These are phyloP conservation scores for Neotoxoptera formosana DNA, from an alignment of 1,140 invertebrate genomes.

Conservation along the genomic window DNA sequence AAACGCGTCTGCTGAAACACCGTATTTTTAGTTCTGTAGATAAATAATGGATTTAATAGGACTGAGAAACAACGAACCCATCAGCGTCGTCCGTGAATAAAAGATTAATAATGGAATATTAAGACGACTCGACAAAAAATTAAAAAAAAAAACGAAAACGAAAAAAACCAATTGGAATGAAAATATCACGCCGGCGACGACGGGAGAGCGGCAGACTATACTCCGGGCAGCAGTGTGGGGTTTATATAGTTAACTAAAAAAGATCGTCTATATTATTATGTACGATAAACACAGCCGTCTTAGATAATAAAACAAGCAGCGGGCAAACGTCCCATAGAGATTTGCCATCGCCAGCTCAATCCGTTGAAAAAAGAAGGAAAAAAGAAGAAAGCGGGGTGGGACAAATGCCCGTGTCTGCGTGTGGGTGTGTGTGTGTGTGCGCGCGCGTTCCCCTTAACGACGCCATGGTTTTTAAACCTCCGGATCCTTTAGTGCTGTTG, in stretches of 20 bases:
- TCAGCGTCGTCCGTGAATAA: background rate
- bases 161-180: background rate
- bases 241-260: constrained; percentile 26
- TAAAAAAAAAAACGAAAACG: background rate
- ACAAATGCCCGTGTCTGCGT: background rate
- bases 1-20: background rate
- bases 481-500: background rate
- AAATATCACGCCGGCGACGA: constrained; percentile 12
- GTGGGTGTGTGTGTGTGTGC: background rate
- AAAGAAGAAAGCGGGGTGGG: background rate
- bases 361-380: background rate
- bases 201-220: background rate
- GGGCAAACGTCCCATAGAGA: constrained; percentile 29
- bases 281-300: constrained; percentile 18
- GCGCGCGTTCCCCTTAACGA: constrained; percentile 31
- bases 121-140: background rate
- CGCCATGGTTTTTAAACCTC: constrained; percentile 26
- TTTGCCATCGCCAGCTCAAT: constrained; percentile 45
- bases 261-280: constrained; percentile 22
- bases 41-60: constrained; percentile 17
- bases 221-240: background rate
- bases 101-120: constrained; percentile 53
- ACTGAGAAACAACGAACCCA: constrained; percentile 3
- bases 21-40: background rate
- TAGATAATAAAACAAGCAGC: constrained; percentile 39